Base-by-base conservation (phyloP, 2,888 invertebrate genomes). In the Tortrix viridana region DNA sequence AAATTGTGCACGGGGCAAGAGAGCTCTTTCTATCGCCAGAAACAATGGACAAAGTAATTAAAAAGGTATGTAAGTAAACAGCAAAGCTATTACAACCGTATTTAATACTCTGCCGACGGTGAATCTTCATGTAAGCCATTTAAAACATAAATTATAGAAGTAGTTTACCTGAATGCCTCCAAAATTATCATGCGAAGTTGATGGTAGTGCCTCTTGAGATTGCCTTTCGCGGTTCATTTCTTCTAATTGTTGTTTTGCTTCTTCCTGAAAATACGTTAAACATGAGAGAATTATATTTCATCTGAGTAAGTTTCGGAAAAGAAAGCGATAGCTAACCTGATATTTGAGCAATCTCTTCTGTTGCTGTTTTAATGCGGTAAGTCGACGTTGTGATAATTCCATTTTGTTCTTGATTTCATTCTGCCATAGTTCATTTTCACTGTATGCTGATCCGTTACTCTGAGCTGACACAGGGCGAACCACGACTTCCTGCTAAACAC, bases 331-430 rank as follows among this genome's bases (percentile, higher is more conserved):
- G 52, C 59, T 57, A 55, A 89, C 92, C 84, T 92, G 92, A 76
- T 90, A 92, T 71, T 92, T 92, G 1, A 92, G 71, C 20, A 92
- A 80, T 66, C 90, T 77, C 65, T 89, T 89, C 74, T 94, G 94
- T 72, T 94, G 94, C 65, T 94, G 94, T 70, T 94, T 94, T 46
- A 94, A 77, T 19, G 94, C 93, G 18, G 89, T 85, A 59, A 94
- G 81, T 37, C 94, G 93, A 67, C 92, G 91, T 73, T 94, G 93
- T 0, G 94, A 94, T 71, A 94, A 85, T 74, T 94, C 94, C 88
- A 94, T 93, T 79, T 94, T 94, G 69, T 92, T 92, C 70, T 93
- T 94, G 32, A 94, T 86, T 71, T 93, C 93, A 70, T 91, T 92
- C 75, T 93, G 93, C 84, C 93, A 92, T 37, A 90, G 81, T 64